Evolutionary conservation across 2,113 vertebrate species (phyloP), one percentile per base, ranked within the genome.

Genomic region (Puffinus mauretanicus): DNA sequence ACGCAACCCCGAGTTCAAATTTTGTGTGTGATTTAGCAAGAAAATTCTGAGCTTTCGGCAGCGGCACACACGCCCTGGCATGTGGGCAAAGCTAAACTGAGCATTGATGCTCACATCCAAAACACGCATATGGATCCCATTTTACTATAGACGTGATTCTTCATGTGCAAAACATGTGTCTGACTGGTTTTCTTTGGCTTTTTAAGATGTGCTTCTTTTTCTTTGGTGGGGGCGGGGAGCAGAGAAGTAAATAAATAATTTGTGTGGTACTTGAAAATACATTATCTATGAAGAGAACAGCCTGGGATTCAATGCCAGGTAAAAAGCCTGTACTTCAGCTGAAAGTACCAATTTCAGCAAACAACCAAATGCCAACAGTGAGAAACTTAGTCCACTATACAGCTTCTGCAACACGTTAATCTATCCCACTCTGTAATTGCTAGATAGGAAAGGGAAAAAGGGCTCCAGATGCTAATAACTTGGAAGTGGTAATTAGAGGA

Each of bases 141-240:
- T 96, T 93, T 76, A 66, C 73, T 75, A 94, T 24, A 95, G 93
- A 93, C 70, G 55, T 96, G 95, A 96, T 94, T 88, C 90, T 94
- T 96, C 96, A 97, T 97, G 93, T 97, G 96, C 96, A 95, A 93
- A 95, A 95, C 97, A 98, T 91, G 93, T 97, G 96, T 93, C 90
- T 82, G 93, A 90, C 87, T 94, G 87, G n/a, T 54, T 96, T 93
- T 47, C 71, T 95, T 78, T 36, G 71, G 93, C 83, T 84, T 97
- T 96, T 95, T 94, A 90, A 96, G 90, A 93, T 69, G 86, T 36
- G 54, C 55, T 90, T 21, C 71, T 93, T 92, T 67, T 75, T 62
- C 64, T 80, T 67, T 62, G 30, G 78, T 94, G 94, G 95, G 90
- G 94, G 96, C 76, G 83, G 96, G 96, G 95, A 89, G 21, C 32